Conservation (phyloP, 30 jellyfish, hydroid and myxozoan species). For the Aurelia coerulea region DNA sequence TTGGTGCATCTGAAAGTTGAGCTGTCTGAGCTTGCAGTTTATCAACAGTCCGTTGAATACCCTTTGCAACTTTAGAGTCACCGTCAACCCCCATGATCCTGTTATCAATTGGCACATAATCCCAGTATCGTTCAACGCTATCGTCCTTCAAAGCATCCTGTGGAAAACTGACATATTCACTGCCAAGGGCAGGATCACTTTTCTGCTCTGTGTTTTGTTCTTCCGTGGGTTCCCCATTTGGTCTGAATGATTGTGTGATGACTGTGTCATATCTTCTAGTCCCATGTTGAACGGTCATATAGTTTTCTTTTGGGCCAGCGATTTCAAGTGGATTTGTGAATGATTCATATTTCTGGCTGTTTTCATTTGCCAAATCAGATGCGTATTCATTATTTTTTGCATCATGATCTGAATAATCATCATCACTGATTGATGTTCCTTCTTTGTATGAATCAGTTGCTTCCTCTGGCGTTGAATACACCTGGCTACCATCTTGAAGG, state of each 20-base stretch:
- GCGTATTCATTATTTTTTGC: constrained; percentile 2
- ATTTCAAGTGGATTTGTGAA: constrained; percentile 7
- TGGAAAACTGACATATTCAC: constrained; percentile 71
- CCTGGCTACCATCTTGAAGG: not conserved
- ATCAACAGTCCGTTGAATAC: constrained; percentile 19
- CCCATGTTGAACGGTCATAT: constrained; percentile 42
- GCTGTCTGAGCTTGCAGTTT: not conserved
- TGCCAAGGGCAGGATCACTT: constrained; percentile 62
- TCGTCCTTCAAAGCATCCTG: constrained; percentile 48
- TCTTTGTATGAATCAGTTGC: constrained; percentile 26
- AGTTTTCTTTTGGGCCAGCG: constrained; percentile 53
- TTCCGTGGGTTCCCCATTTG: constrained; percentile 8
- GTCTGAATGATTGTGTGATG: constrained; percentile 48
- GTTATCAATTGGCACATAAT: constrained; percentile 60
- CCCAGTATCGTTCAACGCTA: constrained; percentile 53
- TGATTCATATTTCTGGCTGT: constrained; percentile 28
- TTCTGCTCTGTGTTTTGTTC: constrained; percentile 5
- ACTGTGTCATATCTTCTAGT: constrained; percentile 53
- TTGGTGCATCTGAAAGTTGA: not conserved
- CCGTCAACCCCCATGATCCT: constrained; percentile 18
- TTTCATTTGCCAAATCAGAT: constrained; percentile 11
- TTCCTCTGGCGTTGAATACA: not conserved
- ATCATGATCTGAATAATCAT: not conserved
- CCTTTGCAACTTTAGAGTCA: not conserved
- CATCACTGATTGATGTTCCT: constrained; percentile 1